Conservation (phyloP, 2,113 vertebrate species). For the Solenodon paradoxus region DNA sequence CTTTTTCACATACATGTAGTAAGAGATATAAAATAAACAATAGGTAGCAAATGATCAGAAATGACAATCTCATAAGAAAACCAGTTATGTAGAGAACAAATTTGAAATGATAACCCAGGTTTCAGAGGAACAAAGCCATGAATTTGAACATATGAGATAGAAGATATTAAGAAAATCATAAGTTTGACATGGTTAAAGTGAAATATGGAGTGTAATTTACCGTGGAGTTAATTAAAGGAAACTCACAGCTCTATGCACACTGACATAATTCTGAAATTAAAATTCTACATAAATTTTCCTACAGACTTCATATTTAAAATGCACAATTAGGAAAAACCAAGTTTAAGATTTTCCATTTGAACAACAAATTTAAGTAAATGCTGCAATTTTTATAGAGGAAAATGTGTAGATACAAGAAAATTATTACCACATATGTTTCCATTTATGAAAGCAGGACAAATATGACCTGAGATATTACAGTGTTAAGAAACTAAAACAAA, state of each 20-base stretch:
- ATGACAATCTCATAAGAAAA: background rate
- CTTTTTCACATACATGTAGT: too few species aligned
- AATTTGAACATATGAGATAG: background rate
- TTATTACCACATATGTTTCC: background rate
- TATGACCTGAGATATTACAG: background rate
- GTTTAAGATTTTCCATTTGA: background rate
- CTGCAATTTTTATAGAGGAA: background rate
- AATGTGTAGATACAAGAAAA: background rate
- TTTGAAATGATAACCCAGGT: background rate
- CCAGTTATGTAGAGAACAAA: background rate
- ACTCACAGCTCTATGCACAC: background rate
- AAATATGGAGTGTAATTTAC: background rate
- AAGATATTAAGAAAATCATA: background rate
- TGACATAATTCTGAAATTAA: conserved; percentile 6
- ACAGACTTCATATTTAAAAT: background rate
- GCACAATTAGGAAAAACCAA: background rate
- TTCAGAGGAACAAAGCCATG: background rate
- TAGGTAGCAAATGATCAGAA: background rate
- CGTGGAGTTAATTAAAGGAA: background rate
- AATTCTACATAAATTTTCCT: background rate
- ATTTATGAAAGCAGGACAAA: background rate
- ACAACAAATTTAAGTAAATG: background rate
- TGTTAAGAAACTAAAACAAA: background rate
- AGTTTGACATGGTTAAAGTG: background rate
- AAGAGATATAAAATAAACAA: background rate